Evolutionary conservation across 2,888 invertebrate species (phyloP).

Genomic region (Agriopis aurantiaria): DNA sequence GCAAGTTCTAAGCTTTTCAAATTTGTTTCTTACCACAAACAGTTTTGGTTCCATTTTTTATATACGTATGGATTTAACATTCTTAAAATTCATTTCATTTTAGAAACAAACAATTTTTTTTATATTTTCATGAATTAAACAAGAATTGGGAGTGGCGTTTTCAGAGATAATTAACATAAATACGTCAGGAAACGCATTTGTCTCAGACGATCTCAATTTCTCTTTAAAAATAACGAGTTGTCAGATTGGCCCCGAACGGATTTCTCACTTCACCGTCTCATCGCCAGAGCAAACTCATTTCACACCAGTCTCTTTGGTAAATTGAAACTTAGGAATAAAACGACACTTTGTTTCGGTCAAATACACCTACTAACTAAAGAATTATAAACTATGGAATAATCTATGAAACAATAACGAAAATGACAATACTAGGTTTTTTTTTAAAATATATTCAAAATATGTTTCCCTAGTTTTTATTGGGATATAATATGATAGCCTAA

Average conservation of each 20-base stretch:
- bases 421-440: no score
- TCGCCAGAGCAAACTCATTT: slow-evolving; percentile 7
- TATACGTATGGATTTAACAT: no score
- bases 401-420: no score
- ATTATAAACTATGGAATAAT: no score
- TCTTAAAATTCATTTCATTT: not conserved
- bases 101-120: not conserved
- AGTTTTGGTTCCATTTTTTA: no score
- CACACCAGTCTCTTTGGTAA: not conserved
- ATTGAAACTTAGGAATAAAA: not conserved
- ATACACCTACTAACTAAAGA: no score
- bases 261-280: slow-evolving; percentile 14
- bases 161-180: slow-evolving; percentile 29
- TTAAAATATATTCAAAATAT: no score
- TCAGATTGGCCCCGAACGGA: slow-evolving; percentile 8
- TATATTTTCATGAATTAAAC: slow-evolving; percentile 19
- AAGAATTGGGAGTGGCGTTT: slow-evolving; percentile 13
- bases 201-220: slow-evolving; percentile 24
- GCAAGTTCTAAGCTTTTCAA: no score
- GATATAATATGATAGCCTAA: no score
- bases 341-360: not conserved
- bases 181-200: slow-evolving; percentile 20
- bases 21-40: no score
- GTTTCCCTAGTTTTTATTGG: no score
- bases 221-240: slow-evolving; percentile 23